A percentile compares a stretch with the other conserved stretches of the same genome.
Conservation (phyloP, 2,888 invertebrate genomes). For the Cerastis rubricosa region DNA sequence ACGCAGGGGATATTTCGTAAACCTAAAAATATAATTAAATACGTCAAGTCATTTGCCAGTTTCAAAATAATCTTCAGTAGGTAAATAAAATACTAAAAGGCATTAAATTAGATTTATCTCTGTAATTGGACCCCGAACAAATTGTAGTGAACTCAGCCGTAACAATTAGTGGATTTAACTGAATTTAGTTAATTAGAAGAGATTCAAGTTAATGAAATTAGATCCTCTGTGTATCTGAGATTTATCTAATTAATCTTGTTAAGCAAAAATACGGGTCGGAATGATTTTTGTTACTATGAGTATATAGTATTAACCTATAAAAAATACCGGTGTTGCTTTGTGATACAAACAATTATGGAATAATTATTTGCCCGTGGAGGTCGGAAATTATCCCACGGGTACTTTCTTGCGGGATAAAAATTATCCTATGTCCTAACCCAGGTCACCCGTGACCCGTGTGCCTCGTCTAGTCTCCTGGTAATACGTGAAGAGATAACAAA, state of each 20-base stretch:
- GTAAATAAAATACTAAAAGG: neutral
- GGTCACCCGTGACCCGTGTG: too few species aligned
- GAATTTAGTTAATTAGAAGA: constrained; percentile 33
- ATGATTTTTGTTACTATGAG: neutral
- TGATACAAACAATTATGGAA: too few species aligned
- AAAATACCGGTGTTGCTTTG: too few species aligned
- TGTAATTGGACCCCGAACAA: constrained; percentile 24
- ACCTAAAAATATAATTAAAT: neutral
- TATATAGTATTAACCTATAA: too few species aligned
- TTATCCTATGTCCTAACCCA: too few species aligned
- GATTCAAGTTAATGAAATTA: constrained; percentile 33
- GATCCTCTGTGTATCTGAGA: constrained; percentile 23
- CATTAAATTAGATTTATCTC: neutral
- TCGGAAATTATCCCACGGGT: too few species aligned
- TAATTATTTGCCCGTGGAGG: too few species aligned
- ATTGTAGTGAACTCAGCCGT: constrained; percentile 31
- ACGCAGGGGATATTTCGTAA: neutral
- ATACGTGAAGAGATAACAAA: too few species aligned
- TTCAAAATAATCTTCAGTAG: neutral
- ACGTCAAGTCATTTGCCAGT: neutral
- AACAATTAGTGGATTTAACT: constrained; percentile 20
- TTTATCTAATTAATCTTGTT: constrained; percentile 15
- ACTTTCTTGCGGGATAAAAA: too few species aligned
- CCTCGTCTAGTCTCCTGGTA: too few species aligned
- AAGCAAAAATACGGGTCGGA: neutral